Evolutionary conservation across 2,888 invertebrate species (phyloP), one percentile per base, ranked within the genome.

Genomic region (Choristoneura rosaceana): DNA sequence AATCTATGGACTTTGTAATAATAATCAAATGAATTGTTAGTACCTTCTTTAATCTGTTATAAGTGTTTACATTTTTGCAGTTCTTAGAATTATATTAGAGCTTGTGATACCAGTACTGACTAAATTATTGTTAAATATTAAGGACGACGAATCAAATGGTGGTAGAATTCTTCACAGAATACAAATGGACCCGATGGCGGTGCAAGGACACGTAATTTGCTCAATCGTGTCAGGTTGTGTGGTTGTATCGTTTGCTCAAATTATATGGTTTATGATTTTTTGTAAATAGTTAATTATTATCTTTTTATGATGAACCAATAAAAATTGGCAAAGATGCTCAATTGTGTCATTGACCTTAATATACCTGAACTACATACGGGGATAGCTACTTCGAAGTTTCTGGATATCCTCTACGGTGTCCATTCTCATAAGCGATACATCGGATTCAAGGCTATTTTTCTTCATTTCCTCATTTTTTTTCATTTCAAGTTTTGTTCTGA

Each of bases 241-340:
- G 38, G 38, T 38, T 38, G 5, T 38, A 38, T 58, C 25, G 58
- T 71, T 67, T 67, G 62, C 61, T 71, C 67, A 77, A 82, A 80
- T 76, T 79, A 77, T 75, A 71, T 78, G 79, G 82, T 75, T 81
- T 73, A 74, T 73, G 70, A 76, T 68, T 69, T 77, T 80, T 80
- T 91, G 89, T 90, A 89, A 86, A 90, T 90, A 90, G 81, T 80
- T 81, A 82, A 80, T 83, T 85, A 83, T 71, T 73, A 34, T 69
- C 25, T 61, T 58, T 52, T 45, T 61, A 66, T 73, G 69, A 73
- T 65, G 65, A 65, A 12, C 62, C 65, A 73, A 73, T 73, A 73
- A 74, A 74, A 58, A 74, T 66, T 71, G 74, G 74, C 70, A 70
- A 64, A 58, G 68, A 65, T 12, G 69, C 17, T 43, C 15, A 9